Evolutionary conservation across 2,797 vertebrate genomes (phyloP), one percentile per base, ranked within the genome.

Genomic region (Acipenser oxyrinchus): DNA sequence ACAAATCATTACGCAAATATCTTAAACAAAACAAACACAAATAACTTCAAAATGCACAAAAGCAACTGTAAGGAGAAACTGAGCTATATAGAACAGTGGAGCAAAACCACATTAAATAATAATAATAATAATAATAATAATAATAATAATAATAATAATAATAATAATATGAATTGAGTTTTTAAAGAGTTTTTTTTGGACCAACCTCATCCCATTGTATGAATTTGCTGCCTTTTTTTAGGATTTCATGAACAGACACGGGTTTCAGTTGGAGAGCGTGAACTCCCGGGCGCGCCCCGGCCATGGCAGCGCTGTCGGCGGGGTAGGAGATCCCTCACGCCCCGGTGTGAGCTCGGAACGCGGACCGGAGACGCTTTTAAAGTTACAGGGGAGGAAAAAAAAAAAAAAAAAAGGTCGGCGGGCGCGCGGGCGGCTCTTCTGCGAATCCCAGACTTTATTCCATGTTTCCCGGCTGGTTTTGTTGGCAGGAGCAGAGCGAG

Each of bases 201-300:
- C 89, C 93, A 83, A 96, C 94, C 93, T 96, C 94, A 72, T 97
- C 94, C 94, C 93, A 97, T 74, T 94, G 95, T 85, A 96, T 85
- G 84, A 97, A 97, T 74, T 97, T 97, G 75, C 90, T 92, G 48
- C 94, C 94, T 62, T 78, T 85, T 71, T 87, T 87, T 13, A 97
- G 86, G 48, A 72, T 79, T 37, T 95, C 90, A 64, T 87, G 90
- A 23, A 97, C 94, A 62, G 75, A 84, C 79, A 93, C 86, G 68
- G 92, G 92, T 81, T 95, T 93, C 78, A 96, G 89, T 77, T 95
- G 94, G 78, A 95, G 83, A 69, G 93, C 87, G 80, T 93, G 93
- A 65, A 95, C 93, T 77, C 93, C 93, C 66, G 93, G 93, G 81
- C 92, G 92, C 76, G 92, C 93, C 81, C 94, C 93, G 75, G 93